These are phyloP conservation scores for Andrena camellia DNA, from an alignment of 2,888 invertebrate genomes.

Conservation along the genomic window DNA sequence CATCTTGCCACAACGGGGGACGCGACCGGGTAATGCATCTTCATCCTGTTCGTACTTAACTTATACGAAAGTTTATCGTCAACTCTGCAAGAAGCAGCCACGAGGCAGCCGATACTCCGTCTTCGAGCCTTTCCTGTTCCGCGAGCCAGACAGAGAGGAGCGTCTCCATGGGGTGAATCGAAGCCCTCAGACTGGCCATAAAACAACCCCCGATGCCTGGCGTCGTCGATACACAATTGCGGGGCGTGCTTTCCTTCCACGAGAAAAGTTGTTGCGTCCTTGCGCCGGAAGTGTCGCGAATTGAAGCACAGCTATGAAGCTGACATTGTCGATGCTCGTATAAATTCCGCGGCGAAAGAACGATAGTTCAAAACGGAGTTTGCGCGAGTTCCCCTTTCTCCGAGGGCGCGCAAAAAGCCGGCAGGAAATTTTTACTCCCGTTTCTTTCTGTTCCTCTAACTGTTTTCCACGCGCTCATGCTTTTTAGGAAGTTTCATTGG, in stretches of 20 bases:
- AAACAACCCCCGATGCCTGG: conserved; percentile 63
- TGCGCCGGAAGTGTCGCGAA: conserved; percentile 65
- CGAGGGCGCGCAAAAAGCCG: conserved; percentile 12
- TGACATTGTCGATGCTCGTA: conserved; percentile 59
- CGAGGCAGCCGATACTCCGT: conserved; percentile 57
- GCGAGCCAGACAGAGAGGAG: conserved; percentile 26
- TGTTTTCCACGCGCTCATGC: conserved; percentile 27
- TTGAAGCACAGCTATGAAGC: conserved; percentile 60
- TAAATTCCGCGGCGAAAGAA: conserved; percentile 46
- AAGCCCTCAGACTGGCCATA: conserved; percentile 58
- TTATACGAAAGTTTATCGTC: conserved; percentile 83
- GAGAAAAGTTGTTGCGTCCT: conserved; percentile 63
- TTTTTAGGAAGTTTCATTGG: conserved; percentile 31
- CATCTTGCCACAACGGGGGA: conserved; percentile 23
- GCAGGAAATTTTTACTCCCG: conserved; percentile 41
- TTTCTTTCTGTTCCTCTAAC: conserved; percentile 14
- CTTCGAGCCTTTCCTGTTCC: conserved; percentile 33
- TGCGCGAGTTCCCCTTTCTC: conserved; percentile 9
- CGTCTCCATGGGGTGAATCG: conserved; percentile 47
- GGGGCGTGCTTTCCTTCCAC: conserved; percentile 43
- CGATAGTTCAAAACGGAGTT: conserved; percentile 39
- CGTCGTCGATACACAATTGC: conserved; percentile 70
- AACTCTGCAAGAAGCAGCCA: conserved; percentile 78
- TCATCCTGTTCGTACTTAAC: conserved; percentile 82
- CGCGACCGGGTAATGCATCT: conserved; percentile 67